Conservation (phyloP, 2,888 invertebrate genomes). For the Chaetoderma sp. region DNA sequence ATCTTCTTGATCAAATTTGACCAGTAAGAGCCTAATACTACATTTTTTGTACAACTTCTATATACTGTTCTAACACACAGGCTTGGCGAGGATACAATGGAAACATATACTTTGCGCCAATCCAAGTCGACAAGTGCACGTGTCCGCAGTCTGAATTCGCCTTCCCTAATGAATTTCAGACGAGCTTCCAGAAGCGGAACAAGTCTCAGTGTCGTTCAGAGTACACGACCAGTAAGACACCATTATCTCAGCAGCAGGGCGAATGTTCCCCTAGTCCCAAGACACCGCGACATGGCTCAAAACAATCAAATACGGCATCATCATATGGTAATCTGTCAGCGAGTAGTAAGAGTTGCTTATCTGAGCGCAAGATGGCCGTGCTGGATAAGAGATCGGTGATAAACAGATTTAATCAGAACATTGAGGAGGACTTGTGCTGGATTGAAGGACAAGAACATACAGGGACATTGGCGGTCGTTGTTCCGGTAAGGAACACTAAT, state of each 20-base stretch:
- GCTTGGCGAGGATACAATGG: conserved; percentile 68
- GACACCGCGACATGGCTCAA: not conserved
- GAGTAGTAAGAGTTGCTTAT: conserved; percentile 32
- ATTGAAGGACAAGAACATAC: conserved; percentile 53
- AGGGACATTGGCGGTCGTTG: conserved; percentile 49
- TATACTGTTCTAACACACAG: too few relatives aligned
- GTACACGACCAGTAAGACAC: not conserved
- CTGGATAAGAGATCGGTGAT: conserved; percentile 52
- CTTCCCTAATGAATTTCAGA: not conserved
- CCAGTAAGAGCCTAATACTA: too few relatives aligned
- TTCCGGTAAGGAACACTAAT: not conserved
- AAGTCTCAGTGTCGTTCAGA: not conserved
- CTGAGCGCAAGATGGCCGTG: conserved; percentile 43
- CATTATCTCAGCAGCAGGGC: not conserved
- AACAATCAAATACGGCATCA: not conserved
- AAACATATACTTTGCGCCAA: conserved; percentile 67
- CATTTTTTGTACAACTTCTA: too few relatives aligned
- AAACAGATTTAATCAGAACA: conserved; percentile 41
- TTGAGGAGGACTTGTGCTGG: conserved; percentile 50
- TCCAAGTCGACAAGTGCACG: conserved; percentile 40
- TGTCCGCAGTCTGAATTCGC: not conserved
- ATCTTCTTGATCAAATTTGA: too few relatives aligned
- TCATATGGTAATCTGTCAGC: not conserved
- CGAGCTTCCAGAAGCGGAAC: not conserved
- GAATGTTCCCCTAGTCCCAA: not conserved